Base-by-base conservation (phyloP, 2,888 invertebrate species). In the Trissolcus brochymenae region DNA sequence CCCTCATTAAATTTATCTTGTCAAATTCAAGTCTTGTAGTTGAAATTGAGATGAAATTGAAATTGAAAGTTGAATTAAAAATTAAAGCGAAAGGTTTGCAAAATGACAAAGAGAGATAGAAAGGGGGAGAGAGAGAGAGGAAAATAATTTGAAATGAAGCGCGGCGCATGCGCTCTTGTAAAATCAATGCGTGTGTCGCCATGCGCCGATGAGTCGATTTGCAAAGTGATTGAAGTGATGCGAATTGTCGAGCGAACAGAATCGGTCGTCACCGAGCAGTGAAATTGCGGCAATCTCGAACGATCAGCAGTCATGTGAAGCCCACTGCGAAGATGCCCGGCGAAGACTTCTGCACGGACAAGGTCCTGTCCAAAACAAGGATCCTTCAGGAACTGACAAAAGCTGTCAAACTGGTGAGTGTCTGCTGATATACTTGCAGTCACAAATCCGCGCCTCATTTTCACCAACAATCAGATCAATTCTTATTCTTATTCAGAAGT, bases 391-490 rank as follows among this genome's bases (percentile, higher is more conserved):
- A 89, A 79, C 83, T 89, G 43, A 89, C 89, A 59, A 89, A 89
- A 81, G 88, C 89, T 76, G 88, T 89, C 82, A 89, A 89, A 82
- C 76, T 89, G 85, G 89, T 89, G 78, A 88, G 88, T 84, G 78
- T 75, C 76, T 65, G 78, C 80, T 81, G 46, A 14, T 29, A 25
- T 53, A 59, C 64, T 62, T 60, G 16, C 35, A 49, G 57, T 65
- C 21, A 56, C 55, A 66, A 19, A 17, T 17, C 16, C 17, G 19
- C 9, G 35, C 35, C 35, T 35, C 11, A 9, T 11, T n/a, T 35
- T 9, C 11, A 35, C 35, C 35, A 1, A 11, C 35, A 35, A 35
- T 35, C 35, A 35, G 35, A 35, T 35, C 35, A 35, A 35, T 35
- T 11, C 9, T 35, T 35, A 35, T 35, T 35, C 9, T 35, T 35